Conservation (phyloP, 1,140 invertebrate genomes). For the Cataglyphis hispanica region DNA sequence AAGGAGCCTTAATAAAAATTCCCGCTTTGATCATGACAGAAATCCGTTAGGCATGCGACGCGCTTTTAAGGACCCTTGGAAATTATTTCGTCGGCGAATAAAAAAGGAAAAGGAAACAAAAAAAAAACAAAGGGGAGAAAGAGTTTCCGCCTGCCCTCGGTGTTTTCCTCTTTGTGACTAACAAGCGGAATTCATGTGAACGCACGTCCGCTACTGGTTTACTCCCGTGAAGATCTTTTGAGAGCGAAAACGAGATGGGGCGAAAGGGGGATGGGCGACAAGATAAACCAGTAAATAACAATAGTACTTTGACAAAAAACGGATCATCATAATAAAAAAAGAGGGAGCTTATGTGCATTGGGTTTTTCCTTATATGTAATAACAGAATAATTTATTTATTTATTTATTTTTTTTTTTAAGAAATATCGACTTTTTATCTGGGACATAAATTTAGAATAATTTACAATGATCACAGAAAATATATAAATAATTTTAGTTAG, state of each 20-base stretch:
- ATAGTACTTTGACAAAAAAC: conserved; percentile 30
- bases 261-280: neutral
- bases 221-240: conserved; percentile 59
- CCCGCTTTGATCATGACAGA: conserved; percentile 61
- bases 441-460: too few relatives aligned
- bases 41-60: conserved; percentile 3
- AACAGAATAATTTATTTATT: neutral
- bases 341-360: neutral
- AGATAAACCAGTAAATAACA: conserved; percentile 37
- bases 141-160: neutral
- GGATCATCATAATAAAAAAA: neutral
- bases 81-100: conserved; percentile 54
- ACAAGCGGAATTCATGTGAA: conserved; percentile 72
- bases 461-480: neutral
- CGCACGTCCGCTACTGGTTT: conserved; percentile 52
- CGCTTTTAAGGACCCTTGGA: conserved; percentile 42
- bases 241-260: conserved; percentile 27
- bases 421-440: neutral
- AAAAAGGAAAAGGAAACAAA: too few relatives aligned
- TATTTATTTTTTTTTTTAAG: neutral
- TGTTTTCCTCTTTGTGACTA: conserved; percentile 66
- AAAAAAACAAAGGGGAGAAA: neutral
- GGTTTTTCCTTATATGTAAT: neutral
- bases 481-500: neutral
- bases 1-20: conserved; percentile 61